Evolutionary conservation across 1,140 invertebrate genomes (phyloP), one percentile per base, ranked within the genome.

Genomic region (Teleopsis dalmanni): DNA sequence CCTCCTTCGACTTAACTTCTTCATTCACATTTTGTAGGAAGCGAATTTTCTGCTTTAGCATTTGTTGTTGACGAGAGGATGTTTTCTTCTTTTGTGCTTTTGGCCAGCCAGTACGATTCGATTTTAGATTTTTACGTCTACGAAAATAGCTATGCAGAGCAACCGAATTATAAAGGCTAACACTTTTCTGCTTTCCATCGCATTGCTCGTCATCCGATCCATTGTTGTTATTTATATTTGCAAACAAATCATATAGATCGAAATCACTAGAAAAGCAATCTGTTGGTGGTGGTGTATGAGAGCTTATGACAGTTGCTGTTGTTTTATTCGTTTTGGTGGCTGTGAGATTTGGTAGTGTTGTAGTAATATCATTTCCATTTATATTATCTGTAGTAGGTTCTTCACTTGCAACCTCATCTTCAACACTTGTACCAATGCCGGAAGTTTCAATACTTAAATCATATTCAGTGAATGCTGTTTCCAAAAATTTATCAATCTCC

Each of bases 101-200:
- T 0, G 80, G 80, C 80, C 80, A 82, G 9, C 80, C 80, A 0
- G 80, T 82, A 23, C 77, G 73, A 59, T 82, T 82, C 4, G 56
- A 57, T 50, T 65, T 65, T 0, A 58, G 53, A 34, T 53, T 64
- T 48, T 69, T 69, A 8, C 60, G 55, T 42, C 65, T 65, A 4
- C 62, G 55, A 34, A 65, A 64, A 47, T 58, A 65, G 14, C 49
- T 53, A 9, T 43, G 40, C 41, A 49, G 23, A 16, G 44, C 19
- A 10, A 38, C 2, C 7, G 46, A 16, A 29, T 43, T 59, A 40
- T 59, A 67, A 5, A 62, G 21, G 18, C 53, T 57, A 7, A 19
- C 34, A 13, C 8, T 13, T 41, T 40, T 42, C 21, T 37, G 31
- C 8, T 29, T 22, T 10, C 21, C 9, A 16, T 22, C 23, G n/a